Evolutionary conservation across 1,140 invertebrate genomes (phyloP).

Genomic region (Eupristina koningsbergeri): DNA sequence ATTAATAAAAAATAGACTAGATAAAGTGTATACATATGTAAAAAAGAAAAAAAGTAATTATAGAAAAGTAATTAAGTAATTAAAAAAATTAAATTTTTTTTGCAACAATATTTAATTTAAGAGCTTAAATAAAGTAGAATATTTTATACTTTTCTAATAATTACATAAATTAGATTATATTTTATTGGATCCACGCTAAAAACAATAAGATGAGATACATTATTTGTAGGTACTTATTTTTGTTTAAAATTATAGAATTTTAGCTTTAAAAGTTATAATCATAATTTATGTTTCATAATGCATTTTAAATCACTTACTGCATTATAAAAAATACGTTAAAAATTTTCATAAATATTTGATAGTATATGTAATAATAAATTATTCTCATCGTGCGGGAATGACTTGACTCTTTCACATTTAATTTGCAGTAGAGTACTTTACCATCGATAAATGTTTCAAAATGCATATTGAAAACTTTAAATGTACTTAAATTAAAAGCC

Average conservation of each 20-base stretch:
- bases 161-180: no score
- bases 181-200: no score
- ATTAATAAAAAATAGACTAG: no score
- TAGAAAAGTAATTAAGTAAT: no score
- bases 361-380: neutral
- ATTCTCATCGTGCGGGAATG: neutral
- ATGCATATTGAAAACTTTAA: neutral
- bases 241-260: constrained; percentile 2
- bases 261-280: neutral
- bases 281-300: neutral
- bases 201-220: neutral
- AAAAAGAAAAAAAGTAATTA: no score
- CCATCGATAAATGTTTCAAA: neutral
- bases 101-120: no score
- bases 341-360: constrained; percentile 16
- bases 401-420: neutral
- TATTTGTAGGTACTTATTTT: neutral
- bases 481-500: neutral
- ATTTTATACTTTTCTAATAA: no score
- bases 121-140: no score
- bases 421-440: constrained; percentile 3
- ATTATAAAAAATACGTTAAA: neutral
- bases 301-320: neutral
- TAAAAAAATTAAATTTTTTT: no score
- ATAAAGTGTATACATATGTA: no score